Percentiles rank a stretch among this genome's conserved stretches.
Conservation (phyloP, 2,797 vertebrate species). For the Diplodus puntazzo region DNA sequence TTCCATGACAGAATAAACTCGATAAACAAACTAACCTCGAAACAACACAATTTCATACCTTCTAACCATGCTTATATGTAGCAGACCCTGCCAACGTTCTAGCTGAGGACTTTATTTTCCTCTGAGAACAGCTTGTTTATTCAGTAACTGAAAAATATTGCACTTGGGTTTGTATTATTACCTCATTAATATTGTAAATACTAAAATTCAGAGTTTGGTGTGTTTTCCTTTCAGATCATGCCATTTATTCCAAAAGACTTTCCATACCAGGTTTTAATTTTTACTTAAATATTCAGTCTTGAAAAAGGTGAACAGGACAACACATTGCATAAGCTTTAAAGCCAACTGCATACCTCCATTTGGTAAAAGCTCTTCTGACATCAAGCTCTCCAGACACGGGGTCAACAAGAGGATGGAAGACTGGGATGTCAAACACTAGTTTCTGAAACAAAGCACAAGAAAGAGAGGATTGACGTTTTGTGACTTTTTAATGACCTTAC, state of each 20-base stretch:
- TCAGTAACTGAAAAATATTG: too few species aligned
- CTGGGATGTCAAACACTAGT: constrained; percentile 95
- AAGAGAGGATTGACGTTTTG: neutral
- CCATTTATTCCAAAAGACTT: neutral
- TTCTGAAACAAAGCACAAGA: constrained; percentile 82
- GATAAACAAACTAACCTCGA: too few species aligned
- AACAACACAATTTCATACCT: too few species aligned
- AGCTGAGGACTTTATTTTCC: too few species aligned
- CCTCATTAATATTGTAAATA: too few species aligned
- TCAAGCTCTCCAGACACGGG: constrained; percentile 96
- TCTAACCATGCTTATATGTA: too few species aligned
- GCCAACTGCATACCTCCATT: constrained; percentile 91
- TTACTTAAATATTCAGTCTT: neutral
- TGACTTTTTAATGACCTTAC: too few species aligned
- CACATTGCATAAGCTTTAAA: neutral
- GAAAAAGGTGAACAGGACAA: neutral
- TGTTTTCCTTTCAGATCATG: neutral
- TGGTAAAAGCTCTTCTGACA: constrained; percentile 96
- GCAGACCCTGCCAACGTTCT: too few species aligned
- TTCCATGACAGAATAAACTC: too few species aligned
- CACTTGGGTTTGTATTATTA: too few species aligned
- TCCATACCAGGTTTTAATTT: neutral
- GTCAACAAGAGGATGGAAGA: constrained; percentile 97
- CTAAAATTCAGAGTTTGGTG: too few species aligned
- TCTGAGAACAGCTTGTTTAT: too few species aligned